These are phyloP conservation scores for Leptopilina clavipes DNA, from an alignment of 1,140 invertebrate genomes.

Conservation along the genomic window DNA sequence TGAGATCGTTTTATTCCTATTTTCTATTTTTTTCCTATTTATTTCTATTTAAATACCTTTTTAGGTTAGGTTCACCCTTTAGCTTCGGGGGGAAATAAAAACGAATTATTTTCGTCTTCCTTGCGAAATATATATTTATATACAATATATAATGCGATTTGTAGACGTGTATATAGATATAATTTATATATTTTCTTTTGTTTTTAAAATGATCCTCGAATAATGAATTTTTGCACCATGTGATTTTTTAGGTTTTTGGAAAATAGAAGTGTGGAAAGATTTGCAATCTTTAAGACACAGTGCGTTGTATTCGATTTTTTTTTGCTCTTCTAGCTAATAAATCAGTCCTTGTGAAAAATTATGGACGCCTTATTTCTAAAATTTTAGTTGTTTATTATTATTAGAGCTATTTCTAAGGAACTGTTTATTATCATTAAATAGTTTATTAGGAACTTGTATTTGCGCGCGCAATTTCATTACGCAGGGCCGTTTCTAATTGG, in stretches of 20 bases:
- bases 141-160: conserved; percentile 20
- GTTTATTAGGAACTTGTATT: conserved; percentile 73
- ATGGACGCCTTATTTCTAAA: conserved; percentile 37
- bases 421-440: conserved; percentile 40
- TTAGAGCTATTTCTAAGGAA: too few species aligned
- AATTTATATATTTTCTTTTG: conserved; percentile 16
- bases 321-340: conserved; percentile 28
- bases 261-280: conserved; percentile 7
- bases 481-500: conserved; percentile 72
- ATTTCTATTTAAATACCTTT: background rate
- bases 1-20: too few species aligned
- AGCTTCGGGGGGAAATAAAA: too few species aligned
- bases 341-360: conserved; percentile 34
- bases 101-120: background rate
- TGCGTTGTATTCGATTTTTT: conserved; percentile 47
- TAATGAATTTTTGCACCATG: too few species aligned
- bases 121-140: background rate
- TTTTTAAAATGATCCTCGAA: conserved; percentile 36
- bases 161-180: conserved; percentile 34
- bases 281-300: conserved; percentile 57
- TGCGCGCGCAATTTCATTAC: conserved; percentile 73
- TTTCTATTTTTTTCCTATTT: too few species aligned
- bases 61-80: conserved; percentile 2
- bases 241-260: conserved; percentile 45
- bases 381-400: too few species aligned